Evolutionary conservation across 2,797 vertebrate genomes (phyloP).

Genomic region (Distichodus sexfasciatus): DNA sequence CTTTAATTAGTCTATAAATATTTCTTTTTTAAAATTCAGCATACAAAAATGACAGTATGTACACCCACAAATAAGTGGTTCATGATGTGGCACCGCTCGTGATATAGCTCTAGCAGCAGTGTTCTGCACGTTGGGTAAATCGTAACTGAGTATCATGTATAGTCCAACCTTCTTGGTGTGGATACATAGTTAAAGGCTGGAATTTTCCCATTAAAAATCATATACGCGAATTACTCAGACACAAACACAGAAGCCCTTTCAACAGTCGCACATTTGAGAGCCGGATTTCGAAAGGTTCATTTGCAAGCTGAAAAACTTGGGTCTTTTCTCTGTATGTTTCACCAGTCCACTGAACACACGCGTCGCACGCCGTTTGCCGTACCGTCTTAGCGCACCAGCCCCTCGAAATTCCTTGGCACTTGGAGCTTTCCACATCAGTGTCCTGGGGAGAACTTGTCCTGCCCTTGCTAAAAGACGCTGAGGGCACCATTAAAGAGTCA

Average conservation of each 20-base stretch:
- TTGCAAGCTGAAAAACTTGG: too few relatives aligned
- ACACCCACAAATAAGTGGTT: slow-evolving; percentile 92
- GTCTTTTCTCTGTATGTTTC: slow-evolving; percentile 47
- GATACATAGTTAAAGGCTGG: slow-evolving; percentile 58
- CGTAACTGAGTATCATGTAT: slow-evolving; percentile 60
- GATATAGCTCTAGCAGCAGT: slow-evolving; percentile 49
- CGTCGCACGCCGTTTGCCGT: slow-evolving; percentile 28
- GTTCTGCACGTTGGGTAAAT: slow-evolving; percentile 62
- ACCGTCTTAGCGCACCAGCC: slow-evolving; percentile 42
- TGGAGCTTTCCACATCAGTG: slow-evolving; percentile 52
- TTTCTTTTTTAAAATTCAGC: slow-evolving; percentile 85
- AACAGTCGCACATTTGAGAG: slow-evolving; percentile 58
- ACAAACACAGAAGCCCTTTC: slow-evolving; percentile 56
- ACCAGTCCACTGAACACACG: slow-evolving; percentile 21
- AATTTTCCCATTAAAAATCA: slow-evolving; percentile 43
- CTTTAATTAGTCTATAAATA: slow-evolving; percentile 94
- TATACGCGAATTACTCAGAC: slow-evolving; percentile 52
- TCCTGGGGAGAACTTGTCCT: slow-evolving; percentile 50
- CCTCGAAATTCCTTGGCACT: slow-evolving; percentile 19
- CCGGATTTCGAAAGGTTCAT: slow-evolving; percentile 58
- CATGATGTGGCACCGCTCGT: slow-evolving; percentile 63
- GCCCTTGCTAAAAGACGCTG: slow-evolving; percentile 32
- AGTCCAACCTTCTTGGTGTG: slow-evolving; percentile 56
- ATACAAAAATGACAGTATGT: slow-evolving; percentile 91
- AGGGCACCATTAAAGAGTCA: slow-evolving; percentile 30